Percentiles rank a stretch among this genome's conserved stretches.
Conservation (phyloP, 2,113 vertebrate species). For the Campylomormyrus numenius region DNA sequence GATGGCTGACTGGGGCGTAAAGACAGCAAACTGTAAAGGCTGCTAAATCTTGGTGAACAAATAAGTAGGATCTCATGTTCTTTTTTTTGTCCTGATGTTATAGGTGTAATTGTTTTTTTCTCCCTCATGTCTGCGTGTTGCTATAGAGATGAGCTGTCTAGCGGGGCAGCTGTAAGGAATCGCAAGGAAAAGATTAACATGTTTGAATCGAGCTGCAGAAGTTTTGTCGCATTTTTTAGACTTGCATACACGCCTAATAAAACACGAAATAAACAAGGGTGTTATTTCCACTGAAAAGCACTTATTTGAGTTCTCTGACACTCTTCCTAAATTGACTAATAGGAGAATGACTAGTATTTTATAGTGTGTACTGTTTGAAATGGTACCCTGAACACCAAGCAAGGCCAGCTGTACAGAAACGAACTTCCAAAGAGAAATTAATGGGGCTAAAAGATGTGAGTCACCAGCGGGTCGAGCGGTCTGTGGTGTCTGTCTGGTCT, state of each 20-base stretch:
- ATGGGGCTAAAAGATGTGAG: not conserved
- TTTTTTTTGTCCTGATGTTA: not conserved
- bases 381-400: not conserved
- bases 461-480: not conserved
- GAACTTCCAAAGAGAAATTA: not conserved
- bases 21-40: not conserved
- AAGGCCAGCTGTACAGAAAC: not conserved
- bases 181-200: not conserved
- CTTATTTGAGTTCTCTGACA: not conserved
- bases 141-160: not conserved
- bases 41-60: not conserved
- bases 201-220: not conserved
- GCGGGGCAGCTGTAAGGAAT: not conserved
- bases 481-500: not conserved
- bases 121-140: not conserved
- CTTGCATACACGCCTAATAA: not conserved
- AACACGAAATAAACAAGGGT: not conserved
- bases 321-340: not conserved
- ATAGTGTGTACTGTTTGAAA: not conserved
- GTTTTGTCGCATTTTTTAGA: not conserved
- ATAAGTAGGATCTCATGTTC: not conserved
- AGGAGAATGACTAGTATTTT: not conserved
- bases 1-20: not conserved
- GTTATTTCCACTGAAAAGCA: not conserved
- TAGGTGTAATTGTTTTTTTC: not conserved